phyloP scores from a whole-genome alignment of 37 sponge, comb jelly and placozoan species.

The Petrosia ficiformis region DNA sequence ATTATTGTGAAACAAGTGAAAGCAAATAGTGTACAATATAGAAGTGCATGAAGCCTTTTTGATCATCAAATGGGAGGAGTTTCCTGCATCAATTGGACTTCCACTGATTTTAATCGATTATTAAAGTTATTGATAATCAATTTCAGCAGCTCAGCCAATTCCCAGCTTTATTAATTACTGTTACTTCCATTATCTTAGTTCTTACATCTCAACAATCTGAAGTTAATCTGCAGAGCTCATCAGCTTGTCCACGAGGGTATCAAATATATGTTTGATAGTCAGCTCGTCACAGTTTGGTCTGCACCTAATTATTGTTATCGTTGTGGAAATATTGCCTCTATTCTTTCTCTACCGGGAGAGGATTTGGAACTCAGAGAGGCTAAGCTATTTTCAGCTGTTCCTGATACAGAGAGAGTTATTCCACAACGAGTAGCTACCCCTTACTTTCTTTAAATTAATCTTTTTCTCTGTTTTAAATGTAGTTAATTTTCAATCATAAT shows the following conservation, averaged over 20 bases:
- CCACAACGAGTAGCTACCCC: conserved; percentile 90
- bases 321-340: conserved; percentile 97
- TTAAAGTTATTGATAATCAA: no score
- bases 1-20: no score
- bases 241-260: conserved; percentile 98
- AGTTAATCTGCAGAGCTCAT: conserved; percentile 97
- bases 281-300: conserved; percentile 98
- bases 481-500: not conserved
- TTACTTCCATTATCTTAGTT: conserved; percentile 55
- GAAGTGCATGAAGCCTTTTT: no score
- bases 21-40: no score
- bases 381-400: conserved; percentile 93
- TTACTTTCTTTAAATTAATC: conserved; percentile 60
- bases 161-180: no score
- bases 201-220: conserved; percentile 90
- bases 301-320: conserved; percentile 99
- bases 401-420: conserved; percentile 83
- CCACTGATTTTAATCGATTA: no score
- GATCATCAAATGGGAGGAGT: no score
- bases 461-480: not conserved
- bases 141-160: no score
- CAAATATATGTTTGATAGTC: conserved; percentile 97
- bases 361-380: conserved; percentile 55
- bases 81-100: no score
- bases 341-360: conserved; percentile 59